Conservation (phyloP, 1,140 invertebrate genomes). For the Brachionus rotundiformis region DNA sequence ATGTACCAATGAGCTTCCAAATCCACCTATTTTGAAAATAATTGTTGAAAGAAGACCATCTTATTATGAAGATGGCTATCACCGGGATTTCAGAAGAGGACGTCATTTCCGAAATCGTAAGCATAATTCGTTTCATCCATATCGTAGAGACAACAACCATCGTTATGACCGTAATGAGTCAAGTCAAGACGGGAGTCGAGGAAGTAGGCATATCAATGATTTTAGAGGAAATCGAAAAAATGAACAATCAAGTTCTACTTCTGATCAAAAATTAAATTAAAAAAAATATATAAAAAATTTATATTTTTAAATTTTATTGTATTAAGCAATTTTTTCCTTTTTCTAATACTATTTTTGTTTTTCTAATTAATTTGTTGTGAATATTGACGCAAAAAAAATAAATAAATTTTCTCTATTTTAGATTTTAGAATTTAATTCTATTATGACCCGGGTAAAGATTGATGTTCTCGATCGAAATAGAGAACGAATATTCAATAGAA, state of each 20-base stretch:
- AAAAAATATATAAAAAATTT: too few species aligned
- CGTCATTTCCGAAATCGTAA: slow-evolving; percentile 3
- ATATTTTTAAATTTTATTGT: not conserved
- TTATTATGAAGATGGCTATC: not conserved
- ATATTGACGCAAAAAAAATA: not conserved
- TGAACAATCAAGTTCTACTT: not conserved
- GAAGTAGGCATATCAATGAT: not conserved
- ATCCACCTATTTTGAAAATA: slow-evolving; percentile 35
- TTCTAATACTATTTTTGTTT: not conserved
- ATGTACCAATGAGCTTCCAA: not conserved
- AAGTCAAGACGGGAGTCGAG: not conserved
- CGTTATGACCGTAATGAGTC: not conserved
- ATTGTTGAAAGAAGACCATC: slow-evolving; percentile 5
- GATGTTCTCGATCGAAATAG: slow-evolving; percentile 27
- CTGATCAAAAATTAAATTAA: not conserved
- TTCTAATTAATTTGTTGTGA: not conserved
- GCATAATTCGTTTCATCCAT: not conserved
- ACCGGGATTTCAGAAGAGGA: not conserved
- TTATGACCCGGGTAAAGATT: slow-evolving; percentile 25
- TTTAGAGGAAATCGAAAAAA: not conserved
- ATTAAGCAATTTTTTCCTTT: not conserved
- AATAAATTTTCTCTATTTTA: slow-evolving; percentile 29
- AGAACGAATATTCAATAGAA: slow-evolving; percentile 29
- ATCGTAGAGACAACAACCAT: not conserved
- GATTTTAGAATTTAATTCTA: slow-evolving; percentile 43